Percentiles rank a stretch among this genome's conserved stretches.
phyloP scores from a whole-genome alignment of 1,140 invertebrate species.

The Brachystomella parvula region DNA sequence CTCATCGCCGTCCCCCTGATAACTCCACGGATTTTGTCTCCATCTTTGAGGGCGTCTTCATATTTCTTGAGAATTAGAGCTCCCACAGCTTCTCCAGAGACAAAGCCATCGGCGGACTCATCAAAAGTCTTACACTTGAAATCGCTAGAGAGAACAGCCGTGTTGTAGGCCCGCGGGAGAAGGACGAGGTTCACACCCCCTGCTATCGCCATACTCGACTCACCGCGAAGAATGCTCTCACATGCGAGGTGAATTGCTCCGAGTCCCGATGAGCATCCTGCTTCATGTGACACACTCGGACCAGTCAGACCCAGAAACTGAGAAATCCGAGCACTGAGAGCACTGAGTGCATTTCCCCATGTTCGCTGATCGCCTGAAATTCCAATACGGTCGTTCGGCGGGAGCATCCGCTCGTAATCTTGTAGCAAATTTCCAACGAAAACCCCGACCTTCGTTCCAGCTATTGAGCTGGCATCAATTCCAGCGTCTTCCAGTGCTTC shows the following conservation, averaged over 20 bases:
- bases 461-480: constrained; percentile 40
- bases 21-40: constrained; percentile 14
- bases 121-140: constrained; percentile 41
- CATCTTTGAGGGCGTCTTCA: constrained; percentile 1
- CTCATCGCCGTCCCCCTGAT: constrained; percentile 39
- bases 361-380: not conserved
- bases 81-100: constrained; percentile 5
- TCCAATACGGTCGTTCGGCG: not conserved
- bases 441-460: constrained; percentile 49
- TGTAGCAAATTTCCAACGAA: constrained; percentile 46
- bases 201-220: not conserved
- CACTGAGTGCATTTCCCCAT: not conserved
- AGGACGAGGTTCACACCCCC: not conserved
- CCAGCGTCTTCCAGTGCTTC: constrained; percentile 54
- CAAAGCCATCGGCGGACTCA: constrained; percentile 4
- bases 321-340: not conserved
- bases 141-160: not conserved
- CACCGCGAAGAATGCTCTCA: not conserved
- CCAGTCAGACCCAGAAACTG: not conserved
- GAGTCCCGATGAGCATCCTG: not conserved
- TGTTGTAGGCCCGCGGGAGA: not conserved
- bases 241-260: not conserved
- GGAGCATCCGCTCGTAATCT: constrained; percentile 9
- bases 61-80: constrained; percentile 4
- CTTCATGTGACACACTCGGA: not conserved